These are phyloP conservation scores for Tachysurus vachellii DNA, from an alignment of 2,113 vertebrate species.

Conservation along the genomic window DNA sequence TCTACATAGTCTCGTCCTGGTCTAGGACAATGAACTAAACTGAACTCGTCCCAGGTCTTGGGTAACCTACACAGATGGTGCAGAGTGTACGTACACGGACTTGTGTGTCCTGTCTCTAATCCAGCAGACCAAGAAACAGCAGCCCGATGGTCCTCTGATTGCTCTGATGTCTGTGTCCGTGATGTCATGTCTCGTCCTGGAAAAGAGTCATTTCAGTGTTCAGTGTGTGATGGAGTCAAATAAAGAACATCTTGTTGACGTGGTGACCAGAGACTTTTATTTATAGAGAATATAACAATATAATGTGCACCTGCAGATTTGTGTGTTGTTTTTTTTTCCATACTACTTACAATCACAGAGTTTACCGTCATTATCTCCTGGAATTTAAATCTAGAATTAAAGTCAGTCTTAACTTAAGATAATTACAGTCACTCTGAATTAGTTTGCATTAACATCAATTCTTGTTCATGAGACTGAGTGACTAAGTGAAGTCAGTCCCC, in stretches of 20 bases:
- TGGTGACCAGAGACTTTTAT: background rate
- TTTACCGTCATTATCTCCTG: background rate
- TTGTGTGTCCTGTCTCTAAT: constrained; percentile 9
- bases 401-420: background rate
- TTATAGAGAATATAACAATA: background rate
- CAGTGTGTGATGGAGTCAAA: constrained; percentile 49
- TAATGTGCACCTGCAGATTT: background rate
- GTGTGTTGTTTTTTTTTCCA: background rate
- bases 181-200: constrained; percentile 45
- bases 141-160: background rate
- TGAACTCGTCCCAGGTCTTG: constrained; percentile 33
- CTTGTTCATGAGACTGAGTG: too few relatives aligned
- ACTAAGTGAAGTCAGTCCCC: too few relatives aligned
- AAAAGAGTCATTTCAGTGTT: constrained; percentile 47
- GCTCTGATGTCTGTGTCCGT: background rate
- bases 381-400: background rate
- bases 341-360: background rate
- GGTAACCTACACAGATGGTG: background rate
- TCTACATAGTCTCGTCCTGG: constrained; percentile 6
- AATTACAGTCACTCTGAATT: too few relatives aligned
- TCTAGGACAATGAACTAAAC: constrained; percentile 45
- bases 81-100: background rate
- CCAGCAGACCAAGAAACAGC: constrained; percentile 8
- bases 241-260: constrained; percentile 43
- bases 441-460: too few relatives aligned